Evolutionary conservation across 2,888 invertebrate genomes (phyloP), one percentile per base, ranked within the genome.

Genomic region (Fissipunctia ypsillon): DNA sequence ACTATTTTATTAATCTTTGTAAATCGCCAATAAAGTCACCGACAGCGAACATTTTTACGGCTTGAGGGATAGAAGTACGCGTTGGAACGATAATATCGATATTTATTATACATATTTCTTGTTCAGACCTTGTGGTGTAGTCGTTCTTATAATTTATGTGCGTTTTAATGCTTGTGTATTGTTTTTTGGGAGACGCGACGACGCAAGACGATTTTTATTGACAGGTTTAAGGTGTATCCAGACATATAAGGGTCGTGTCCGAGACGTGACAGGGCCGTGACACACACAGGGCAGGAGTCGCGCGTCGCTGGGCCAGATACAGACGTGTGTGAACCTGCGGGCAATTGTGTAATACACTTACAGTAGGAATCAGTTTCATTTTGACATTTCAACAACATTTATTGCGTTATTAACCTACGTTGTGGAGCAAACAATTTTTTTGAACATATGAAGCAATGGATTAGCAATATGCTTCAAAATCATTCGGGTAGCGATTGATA

Each of bases 1-100:
- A 78, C 70, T 69, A 78, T 78, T 83, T 78, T 82, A 78, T 78
- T 83, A 78, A 78, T 78, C 78, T 78, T 83, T 83, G 70, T 54
- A 70, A 78, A 78, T 78, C 79, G 71, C 50, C 78, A n/a, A 78
- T 78, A 78, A 78, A 83, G 83, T 78, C 83, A 83, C 69, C 61
- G 56, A 66, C 70, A 43, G 82, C 82, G 69, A 79, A 81, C 64
- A 70, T 79, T 71, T 84, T 75, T 72, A 73, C 65, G 61, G 65
- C 70, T 61, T 64, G 60, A 38, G 60, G 69, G 63, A 73, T 72
- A 69, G 59, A 45, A 78, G 54, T 83, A 60, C 54, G 60, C 54
- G 69, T 43, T 38, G 28, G 69, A 43, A 78, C 69, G 78, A 57
- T 78, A 69, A 63, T 57, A 69, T 83, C 61, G 14, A 54, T 61